Conservation (phyloP, 2,113 vertebrate genomes). For the Callochromis pleurospilus region DNA sequence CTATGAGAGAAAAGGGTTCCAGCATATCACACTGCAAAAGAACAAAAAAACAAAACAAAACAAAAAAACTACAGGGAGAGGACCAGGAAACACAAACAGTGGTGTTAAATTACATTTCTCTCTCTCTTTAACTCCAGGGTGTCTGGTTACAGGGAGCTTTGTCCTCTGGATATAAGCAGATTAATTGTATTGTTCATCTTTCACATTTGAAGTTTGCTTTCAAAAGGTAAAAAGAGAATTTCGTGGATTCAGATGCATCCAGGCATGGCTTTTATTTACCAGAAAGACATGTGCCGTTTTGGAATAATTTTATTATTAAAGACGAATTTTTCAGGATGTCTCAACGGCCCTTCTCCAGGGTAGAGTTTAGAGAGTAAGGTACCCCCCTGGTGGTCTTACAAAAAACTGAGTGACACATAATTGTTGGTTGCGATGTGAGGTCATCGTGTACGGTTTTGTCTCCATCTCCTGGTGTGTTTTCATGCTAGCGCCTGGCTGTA, state of each 20-base stretch:
- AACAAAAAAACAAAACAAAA: neutral
- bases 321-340: neutral
- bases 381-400: neutral
- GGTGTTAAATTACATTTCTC: slow-evolving; percentile 15
- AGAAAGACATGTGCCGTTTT: neutral
- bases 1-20: neutral
- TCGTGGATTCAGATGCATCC: neutral
- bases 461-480: slow-evolving; percentile 19
- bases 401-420: neutral
- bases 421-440: neutral
- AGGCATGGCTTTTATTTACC: neutral
- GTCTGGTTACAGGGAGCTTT: neutral
- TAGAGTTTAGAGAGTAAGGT: neutral
- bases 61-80: neutral
- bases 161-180: neutral
- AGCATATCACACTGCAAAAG: neutral
- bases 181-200: neutral
- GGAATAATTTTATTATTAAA: neutral
- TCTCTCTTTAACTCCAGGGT: neutral
- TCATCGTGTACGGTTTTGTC: neutral
- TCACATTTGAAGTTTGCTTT: neutral
- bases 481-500: neutral
- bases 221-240: neutral
- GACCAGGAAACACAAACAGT: slow-evolving; percentile 11
- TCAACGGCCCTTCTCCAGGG: neutral